phyloP scores from a whole-genome alignment of 2,888 invertebrate species.

The Apamea crenata region DNA sequence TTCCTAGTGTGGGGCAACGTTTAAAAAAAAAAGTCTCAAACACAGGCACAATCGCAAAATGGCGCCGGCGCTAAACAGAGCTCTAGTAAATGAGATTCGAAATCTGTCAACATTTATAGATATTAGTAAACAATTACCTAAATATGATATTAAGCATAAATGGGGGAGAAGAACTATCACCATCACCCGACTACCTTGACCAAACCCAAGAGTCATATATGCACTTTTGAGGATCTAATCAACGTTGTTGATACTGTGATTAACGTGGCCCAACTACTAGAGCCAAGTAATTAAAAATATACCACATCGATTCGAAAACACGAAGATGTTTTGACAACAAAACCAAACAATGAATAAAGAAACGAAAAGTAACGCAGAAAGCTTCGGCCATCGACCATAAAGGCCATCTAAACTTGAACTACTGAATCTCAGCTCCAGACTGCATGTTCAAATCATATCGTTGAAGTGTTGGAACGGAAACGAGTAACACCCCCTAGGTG shows the following conservation, averaged over 20 bases:
- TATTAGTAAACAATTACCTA: neutral
- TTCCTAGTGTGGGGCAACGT: too few relatives aligned
- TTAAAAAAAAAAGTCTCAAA: too few relatives aligned
- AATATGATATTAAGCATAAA: neutral
- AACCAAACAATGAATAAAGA: neutral
- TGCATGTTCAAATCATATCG: slow-evolving; percentile 23
- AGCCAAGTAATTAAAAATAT: neutral
- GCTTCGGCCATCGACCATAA: neutral
- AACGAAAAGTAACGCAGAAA: neutral
- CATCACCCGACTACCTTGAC: neutral
- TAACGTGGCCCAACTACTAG: neutral
- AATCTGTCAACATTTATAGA: neutral
- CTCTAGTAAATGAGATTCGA: neutral
- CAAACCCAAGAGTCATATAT: neutral
- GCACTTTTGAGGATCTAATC: neutral
- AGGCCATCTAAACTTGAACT: neutral
- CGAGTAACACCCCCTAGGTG: slow-evolving; percentile 35
- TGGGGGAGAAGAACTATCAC: neutral
- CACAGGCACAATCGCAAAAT: neutral
- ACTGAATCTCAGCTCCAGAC: slow-evolving; percentile 2
- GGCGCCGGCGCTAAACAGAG: neutral
- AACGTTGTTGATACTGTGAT: neutral
- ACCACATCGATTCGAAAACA: neutral
- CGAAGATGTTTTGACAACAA: neutral
- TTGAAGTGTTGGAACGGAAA: slow-evolving; percentile 36